Evolutionary conservation across 2,797 vertebrate species (phyloP).

Genomic region (Microctenopoma steveboyesi): DNA sequence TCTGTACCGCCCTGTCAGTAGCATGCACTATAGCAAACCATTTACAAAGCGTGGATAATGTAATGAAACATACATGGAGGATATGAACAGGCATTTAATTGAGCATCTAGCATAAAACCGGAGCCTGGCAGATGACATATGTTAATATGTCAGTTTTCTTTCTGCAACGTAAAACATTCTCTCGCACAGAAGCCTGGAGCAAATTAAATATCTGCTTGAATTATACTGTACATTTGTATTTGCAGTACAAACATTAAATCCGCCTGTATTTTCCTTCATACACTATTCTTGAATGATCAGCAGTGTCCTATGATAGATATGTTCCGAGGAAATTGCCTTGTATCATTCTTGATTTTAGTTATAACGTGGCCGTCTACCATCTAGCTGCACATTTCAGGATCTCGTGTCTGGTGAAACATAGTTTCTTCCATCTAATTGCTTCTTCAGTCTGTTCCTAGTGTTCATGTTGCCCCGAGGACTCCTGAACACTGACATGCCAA

Average conservation of each 20-base stretch:
- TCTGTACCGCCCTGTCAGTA: not conserved
- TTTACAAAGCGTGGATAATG: conserved; percentile 16
- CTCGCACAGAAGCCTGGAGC: conserved; percentile 84
- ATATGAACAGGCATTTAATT: conserved; percentile 84
- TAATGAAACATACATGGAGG: conserved; percentile 76
- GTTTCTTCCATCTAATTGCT: conserved; percentile 10
- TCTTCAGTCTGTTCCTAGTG: conserved; percentile 23
- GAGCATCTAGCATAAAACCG: conserved; percentile 79
- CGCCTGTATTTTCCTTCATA: conserved; percentile 61
- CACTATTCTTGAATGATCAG: conserved; percentile 82
- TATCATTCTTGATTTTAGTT: conserved; percentile 12
- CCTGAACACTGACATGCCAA: conserved; percentile 56
- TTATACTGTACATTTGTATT: conserved; percentile 83
- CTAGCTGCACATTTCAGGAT: too few relatives aligned
- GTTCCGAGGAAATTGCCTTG: conserved; percentile 59
- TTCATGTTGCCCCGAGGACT: conserved; percentile 42
- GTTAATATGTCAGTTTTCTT: conserved; percentile 87
- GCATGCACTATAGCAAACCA: conserved; percentile 21
- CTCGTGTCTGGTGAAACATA: conserved; percentile 12
- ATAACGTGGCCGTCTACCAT: not conserved
- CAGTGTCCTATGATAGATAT: conserved; percentile 76
- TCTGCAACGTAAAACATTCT: conserved; percentile 86
- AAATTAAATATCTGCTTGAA: conserved; percentile 82
- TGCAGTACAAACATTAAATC: conserved; percentile 54
- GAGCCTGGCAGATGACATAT: conserved; percentile 86